phyloP scores from a whole-genome alignment of 2,888 invertebrate species.

The Margaritifera margaritifera region DNA sequence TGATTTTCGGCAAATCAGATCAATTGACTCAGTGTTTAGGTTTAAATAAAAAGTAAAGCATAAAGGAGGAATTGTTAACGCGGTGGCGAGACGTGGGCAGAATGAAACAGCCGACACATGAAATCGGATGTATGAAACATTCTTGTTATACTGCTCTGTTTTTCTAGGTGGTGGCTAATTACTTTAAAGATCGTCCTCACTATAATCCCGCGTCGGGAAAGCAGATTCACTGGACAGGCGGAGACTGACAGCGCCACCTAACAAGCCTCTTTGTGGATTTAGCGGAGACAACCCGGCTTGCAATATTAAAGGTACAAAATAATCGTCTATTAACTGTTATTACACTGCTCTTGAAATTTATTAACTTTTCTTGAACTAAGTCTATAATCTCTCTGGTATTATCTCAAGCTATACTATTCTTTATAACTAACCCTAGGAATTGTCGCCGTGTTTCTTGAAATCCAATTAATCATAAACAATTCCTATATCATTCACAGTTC shows the following conservation, averaged over 20 bases:
- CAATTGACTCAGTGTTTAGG: no score
- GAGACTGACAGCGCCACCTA: constrained; percentile 38
- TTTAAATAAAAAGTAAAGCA: neutral
- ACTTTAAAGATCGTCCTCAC: constrained; percentile 29
- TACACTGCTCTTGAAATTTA: no score
- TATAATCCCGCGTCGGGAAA: constrained; percentile 29
- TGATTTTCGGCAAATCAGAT: no score
- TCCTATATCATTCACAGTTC: no score
- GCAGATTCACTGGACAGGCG: constrained; percentile 55
- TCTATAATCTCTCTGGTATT: no score
- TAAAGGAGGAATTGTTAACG: no score
- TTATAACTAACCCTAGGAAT: no score
- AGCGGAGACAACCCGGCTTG: constrained; percentile 41
- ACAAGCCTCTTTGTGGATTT: constrained; percentile 56
- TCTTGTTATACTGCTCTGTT: neutral
- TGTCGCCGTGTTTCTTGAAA: no score
- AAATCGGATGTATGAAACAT: neutral
- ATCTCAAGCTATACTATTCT: no score
- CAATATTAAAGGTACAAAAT: constrained; percentile 26
- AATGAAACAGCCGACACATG: neutral
- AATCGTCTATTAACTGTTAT: neutral
- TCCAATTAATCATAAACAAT: no score
- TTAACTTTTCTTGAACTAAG: no score
- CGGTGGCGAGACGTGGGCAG: neutral
- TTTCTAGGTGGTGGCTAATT: constrained; percentile 39